Conservation (phyloP, 2,888 invertebrate species). For the Acleris emargana region DNA sequence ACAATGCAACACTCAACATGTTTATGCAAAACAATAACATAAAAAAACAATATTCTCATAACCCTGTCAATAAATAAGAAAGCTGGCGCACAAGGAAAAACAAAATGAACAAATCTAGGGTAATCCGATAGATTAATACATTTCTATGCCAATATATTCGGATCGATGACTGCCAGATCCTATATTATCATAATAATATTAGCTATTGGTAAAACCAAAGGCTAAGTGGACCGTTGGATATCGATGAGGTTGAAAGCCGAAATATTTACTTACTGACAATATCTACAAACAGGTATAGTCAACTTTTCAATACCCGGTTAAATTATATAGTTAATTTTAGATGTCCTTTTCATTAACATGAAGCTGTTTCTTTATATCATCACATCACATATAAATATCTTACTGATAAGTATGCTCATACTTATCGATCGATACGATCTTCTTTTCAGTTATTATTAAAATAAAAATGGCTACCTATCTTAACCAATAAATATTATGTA, state of each 20-base stretch:
- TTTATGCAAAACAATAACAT: neutral
- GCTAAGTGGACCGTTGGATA: neutral
- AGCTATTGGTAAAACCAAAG: conserved; percentile 5
- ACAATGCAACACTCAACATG: neutral
- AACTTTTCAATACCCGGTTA: too few species aligned
- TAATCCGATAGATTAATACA: conserved; percentile 32
- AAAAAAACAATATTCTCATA: neutral
- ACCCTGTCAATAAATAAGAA: neutral
- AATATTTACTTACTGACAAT: neutral
- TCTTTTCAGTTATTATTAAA: too few species aligned
- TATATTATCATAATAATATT: conserved; percentile 28
- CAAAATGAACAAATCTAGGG: conserved; percentile 1
- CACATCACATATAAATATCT: too few species aligned
- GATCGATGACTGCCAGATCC: conserved; percentile 23
- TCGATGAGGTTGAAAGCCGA: neutral
- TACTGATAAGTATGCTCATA: too few species aligned
- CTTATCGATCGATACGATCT: too few species aligned
- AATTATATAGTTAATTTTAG: too few species aligned
- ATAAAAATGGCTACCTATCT: too few species aligned
- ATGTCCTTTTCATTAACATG: too few species aligned
- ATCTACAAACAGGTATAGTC: too few species aligned
- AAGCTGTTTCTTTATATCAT: too few species aligned
- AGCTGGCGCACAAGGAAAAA: conserved; percentile 7
- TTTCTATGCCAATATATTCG: conserved; percentile 30
- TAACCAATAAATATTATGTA: too few species aligned